phyloP scores from a whole-genome alignment of 2,113 vertebrate species.

The Ramphastos sulfuratus region DNA sequence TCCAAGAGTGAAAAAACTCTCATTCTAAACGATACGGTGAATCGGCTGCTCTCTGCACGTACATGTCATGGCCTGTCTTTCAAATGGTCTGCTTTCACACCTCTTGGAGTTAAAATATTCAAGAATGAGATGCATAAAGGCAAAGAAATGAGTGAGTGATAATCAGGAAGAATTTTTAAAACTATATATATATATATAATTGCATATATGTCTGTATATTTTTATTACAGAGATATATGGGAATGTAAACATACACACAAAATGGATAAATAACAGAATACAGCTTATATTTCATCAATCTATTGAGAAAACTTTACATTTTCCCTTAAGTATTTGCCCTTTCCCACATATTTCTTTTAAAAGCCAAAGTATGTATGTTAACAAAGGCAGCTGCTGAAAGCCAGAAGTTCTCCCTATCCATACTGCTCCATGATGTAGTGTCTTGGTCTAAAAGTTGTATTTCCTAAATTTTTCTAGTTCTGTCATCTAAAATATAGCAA shows the following conservation, averaged over 20 bases:
- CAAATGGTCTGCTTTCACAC: background rate
- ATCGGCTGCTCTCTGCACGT: accelerated
- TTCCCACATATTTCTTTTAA: too few relatives aligned
- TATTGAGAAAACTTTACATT: too few relatives aligned
- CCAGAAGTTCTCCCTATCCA: background rate
- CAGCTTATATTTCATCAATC: too few relatives aligned
- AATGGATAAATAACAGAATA: too few relatives aligned
- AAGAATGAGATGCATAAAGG: background rate
- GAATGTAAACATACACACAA: too few relatives aligned
- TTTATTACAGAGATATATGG: background rate
- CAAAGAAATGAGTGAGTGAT: background rate
- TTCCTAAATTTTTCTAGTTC: background rate
- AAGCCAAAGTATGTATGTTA: background rate
- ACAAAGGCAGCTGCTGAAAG: background rate
- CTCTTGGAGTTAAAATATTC: background rate
- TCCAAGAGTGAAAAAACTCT: background rate
- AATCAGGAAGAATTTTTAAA: background rate
- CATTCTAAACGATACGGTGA: background rate
- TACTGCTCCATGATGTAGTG: background rate
- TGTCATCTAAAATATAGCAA: background rate
- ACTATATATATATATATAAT: background rate
- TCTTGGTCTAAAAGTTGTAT: background rate
- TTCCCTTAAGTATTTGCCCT: too few relatives aligned
- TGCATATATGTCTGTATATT: background rate
- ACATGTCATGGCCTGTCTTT: background rate